These are phyloP conservation scores for Habrosyne pyritoides DNA, from an alignment of 2,888 invertebrate genomes.

Conservation along the genomic window DNA sequence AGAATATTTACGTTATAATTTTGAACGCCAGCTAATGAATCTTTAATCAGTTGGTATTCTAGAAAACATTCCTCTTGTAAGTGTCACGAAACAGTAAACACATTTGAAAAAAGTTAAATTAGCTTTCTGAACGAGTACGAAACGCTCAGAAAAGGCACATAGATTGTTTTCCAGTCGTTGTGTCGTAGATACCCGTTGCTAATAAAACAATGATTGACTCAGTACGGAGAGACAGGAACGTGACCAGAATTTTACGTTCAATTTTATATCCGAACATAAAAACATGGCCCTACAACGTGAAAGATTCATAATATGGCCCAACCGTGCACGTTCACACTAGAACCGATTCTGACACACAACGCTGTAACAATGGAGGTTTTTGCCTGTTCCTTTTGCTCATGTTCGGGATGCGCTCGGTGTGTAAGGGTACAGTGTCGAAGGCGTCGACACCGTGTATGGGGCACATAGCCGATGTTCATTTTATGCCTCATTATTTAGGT, in stretches of 20 bases:
- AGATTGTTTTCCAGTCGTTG: constrained; percentile 37
- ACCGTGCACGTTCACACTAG: constrained; percentile 41
- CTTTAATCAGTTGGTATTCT: too few species aligned
- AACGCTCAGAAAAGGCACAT: constrained; percentile 21
- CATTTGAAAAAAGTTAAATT: constrained; percentile 2
- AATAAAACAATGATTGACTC: constrained; percentile 81
- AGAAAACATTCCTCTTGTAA: neutral
- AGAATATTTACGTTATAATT: too few species aligned
- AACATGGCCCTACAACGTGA: constrained; percentile 59
- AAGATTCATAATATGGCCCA: constrained; percentile 66
- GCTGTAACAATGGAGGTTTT: constrained; percentile 18
- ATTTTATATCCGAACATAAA: constrained; percentile 73
- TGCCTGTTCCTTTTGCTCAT: neutral
- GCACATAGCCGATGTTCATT: constrained; percentile 42
- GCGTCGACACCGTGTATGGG: constrained; percentile 21
- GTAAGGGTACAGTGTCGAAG: constrained; percentile 32
- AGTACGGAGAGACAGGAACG: constrained; percentile 55
- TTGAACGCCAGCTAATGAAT: too few species aligned
- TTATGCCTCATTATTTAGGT: constrained; percentile 60
- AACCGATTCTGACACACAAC: constrained; percentile 19
- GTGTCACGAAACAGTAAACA: neutral
- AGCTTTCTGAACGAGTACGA: constrained; percentile 6
- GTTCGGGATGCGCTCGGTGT: constrained; percentile 19
- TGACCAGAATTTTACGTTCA: constrained; percentile 71
- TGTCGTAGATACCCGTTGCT: constrained; percentile 45